Percentiles rank a stretch among this genome's conserved stretches.
Conservation (phyloP, 2,113 vertebrate species). For the Nettapus auritus region DNA sequence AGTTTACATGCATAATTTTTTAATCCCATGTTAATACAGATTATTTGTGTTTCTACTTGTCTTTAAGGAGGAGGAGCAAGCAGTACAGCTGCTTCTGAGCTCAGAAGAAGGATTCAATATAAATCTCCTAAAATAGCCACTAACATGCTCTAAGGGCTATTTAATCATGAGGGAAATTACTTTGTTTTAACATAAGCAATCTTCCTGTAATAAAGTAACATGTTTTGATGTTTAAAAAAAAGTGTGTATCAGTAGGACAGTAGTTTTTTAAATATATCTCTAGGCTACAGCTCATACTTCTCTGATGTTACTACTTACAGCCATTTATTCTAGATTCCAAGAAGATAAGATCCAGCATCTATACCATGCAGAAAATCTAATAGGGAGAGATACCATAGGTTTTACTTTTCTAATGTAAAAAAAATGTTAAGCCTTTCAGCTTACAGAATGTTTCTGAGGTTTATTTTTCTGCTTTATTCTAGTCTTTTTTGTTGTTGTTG, state of each 20-base stretch:
- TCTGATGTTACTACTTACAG: neutral
- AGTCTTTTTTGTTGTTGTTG: neutral
- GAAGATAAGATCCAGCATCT: neutral
- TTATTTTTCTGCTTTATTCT: neutral
- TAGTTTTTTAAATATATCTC: neutral
- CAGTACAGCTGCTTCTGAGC: neutral
- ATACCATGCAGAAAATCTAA: neutral
- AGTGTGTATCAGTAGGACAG: neutral
- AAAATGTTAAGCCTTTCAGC: neutral
- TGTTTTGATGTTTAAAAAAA: neutral
- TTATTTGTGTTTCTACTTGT: neutral
- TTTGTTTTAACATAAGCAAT: neutral
- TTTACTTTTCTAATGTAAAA: neutral
- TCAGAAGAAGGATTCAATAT: neutral
- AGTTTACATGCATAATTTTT: too few relatives aligned
- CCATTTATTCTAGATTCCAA: neutral
- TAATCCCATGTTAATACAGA: fast-evolving
- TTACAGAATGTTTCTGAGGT: neutral
- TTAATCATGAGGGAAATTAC: neutral
- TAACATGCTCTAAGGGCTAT: neutral
- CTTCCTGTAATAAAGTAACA: neutral
- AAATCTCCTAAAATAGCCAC: neutral
- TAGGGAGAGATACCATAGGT: neutral
- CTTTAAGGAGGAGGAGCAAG: neutral
- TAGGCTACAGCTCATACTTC: neutral